Percentiles rank a stretch among this genome's conserved stretches.
Conservation (phyloP, 2,888 invertebrate genomes). For the Plagodis dolabraria region DNA sequence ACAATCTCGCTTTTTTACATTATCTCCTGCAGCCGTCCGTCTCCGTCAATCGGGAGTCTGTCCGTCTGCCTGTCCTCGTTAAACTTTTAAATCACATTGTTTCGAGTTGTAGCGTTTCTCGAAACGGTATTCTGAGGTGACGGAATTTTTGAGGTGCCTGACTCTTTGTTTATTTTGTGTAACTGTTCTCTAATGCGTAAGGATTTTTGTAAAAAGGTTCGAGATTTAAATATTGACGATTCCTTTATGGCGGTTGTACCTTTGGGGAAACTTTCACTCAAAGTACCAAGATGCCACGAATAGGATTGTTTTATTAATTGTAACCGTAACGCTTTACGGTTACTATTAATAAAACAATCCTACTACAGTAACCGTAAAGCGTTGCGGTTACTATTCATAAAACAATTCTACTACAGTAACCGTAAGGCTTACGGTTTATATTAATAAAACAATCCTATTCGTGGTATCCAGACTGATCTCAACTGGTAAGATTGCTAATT, state of each 20-base stretch:
- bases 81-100: slow-evolving; percentile 39
- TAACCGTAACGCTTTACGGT: too few relatives aligned
- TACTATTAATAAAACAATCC: too few relatives aligned
- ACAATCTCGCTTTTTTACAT: slow-evolving; percentile 18
- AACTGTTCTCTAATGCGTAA: slow-evolving; percentile 21
- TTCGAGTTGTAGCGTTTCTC: slow-evolving; percentile 8
- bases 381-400: too few relatives aligned
- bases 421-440: too few relatives aligned
- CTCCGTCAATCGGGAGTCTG: slow-evolving; percentile 48
- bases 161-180: slow-evolving; percentile 18
- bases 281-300: too few relatives aligned
- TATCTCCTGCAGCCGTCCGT: slow-evolving; percentile 34
- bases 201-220: slow-evolving; percentile 2
- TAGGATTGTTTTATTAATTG: too few relatives aligned
- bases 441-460: too few relatives aligned
- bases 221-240: neutral
- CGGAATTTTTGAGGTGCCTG: slow-evolving; percentile 12
- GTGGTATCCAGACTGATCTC: too few relatives aligned
- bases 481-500: too few relatives aligned
- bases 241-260: neutral
- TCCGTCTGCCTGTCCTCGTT: slow-evolving; percentile 43
- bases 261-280: neutral
- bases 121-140: slow-evolving; percentile 16
- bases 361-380: too few relatives aligned
- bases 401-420: too few relatives aligned